A percentile compares a stretch with the other conserved stretches of the same genome.
These are phyloP conservation scores for Drosophila birchii DNA, from an alignment of 2,888 invertebrate genomes.

Conservation along the genomic window DNA sequence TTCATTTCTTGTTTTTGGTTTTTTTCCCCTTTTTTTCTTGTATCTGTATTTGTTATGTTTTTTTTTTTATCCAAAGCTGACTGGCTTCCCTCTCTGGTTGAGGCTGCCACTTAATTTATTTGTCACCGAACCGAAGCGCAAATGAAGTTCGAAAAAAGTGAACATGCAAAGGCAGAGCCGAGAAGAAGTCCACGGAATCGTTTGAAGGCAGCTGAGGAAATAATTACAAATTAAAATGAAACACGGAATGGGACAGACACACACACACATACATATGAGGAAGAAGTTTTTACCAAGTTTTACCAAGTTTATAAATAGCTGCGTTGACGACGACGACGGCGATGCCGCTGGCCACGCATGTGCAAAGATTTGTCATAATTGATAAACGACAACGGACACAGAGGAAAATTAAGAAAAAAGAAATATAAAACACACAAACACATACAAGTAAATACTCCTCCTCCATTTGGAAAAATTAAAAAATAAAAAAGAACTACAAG, in stretches of 20 bases:
- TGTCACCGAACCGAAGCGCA: conserved; percentile 78
- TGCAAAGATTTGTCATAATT: conserved; percentile 85
- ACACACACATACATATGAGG: background rate
- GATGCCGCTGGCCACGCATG: conserved; percentile 79
- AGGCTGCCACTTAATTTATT: conserved; percentile 74
- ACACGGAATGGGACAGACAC: conserved; percentile 60
- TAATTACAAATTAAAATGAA: conserved; percentile 79
- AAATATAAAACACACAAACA: background rate
- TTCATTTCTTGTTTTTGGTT: conserved; percentile 33
- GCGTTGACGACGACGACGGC: conserved; percentile 47
- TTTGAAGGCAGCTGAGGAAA: conserved; percentile 66
- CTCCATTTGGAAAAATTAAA: conserved; percentile 22
- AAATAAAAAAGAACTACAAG: conserved; percentile 5
- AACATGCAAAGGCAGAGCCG: conserved; percentile 57
- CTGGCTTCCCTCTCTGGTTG: conserved; percentile 37
- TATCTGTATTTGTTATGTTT: conserved; percentile 2
- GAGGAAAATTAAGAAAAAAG: conserved; percentile 19
- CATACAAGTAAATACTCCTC: conserved; percentile 29
- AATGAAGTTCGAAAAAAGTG: conserved; percentile 73
- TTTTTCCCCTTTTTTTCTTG: background rate
- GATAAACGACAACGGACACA: conserved; percentile 77
- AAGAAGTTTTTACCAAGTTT: conserved; percentile 46
- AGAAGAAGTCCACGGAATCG: conserved; percentile 59
- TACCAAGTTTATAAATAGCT: conserved; percentile 66
- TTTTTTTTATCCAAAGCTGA: background rate